These are phyloP conservation scores for Corythaeola cristata DNA, from an alignment of 2,113 vertebrate genomes.

Conservation along the genomic window DNA sequence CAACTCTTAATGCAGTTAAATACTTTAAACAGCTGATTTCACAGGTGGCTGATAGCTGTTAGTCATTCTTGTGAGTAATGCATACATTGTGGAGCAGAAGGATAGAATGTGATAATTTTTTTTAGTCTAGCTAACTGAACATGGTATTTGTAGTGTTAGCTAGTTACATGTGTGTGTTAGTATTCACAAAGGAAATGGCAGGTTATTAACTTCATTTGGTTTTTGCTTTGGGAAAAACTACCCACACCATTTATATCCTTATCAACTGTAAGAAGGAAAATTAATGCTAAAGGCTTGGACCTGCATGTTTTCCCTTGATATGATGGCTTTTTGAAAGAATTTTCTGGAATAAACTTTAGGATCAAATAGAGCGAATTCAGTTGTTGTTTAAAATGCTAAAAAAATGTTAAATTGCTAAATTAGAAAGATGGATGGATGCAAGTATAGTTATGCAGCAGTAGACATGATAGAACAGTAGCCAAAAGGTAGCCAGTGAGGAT, in stretches of 20 bases:
- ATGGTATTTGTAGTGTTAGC: background rate
- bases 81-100: background rate
- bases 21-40: background rate
- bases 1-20: background rate
- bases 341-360: background rate
- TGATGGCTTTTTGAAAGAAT: background rate
- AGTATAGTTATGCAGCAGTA: background rate
- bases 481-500: background rate
- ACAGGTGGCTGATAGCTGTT: background rate
- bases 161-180: background rate
- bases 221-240: slow-evolving; percentile 16
- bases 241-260: background rate
- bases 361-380: background rate
- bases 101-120: background rate
- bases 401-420: background rate
- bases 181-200: background rate
- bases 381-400: background rate
- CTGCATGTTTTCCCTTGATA: background rate
- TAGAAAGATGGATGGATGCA: background rate
- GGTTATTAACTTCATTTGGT: background rate
- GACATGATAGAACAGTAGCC: background rate
- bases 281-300: background rate
- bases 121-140: background rate
- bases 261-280: background rate
- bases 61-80: background rate